phyloP scores from a whole-genome alignment of 2,888 invertebrate genomes.

The Heliconius ethilla region DNA sequence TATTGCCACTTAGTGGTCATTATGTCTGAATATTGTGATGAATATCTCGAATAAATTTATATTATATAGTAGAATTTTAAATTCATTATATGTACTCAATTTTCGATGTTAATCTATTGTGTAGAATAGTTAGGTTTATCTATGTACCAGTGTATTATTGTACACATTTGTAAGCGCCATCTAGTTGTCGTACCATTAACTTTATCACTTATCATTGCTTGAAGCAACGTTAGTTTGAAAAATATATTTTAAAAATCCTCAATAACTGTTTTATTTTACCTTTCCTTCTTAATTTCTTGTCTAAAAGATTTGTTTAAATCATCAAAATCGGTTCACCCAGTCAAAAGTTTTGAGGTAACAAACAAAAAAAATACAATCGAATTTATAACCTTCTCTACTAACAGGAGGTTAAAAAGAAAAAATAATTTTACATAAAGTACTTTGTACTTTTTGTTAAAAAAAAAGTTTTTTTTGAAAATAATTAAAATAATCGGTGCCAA shows the following conservation, averaged over 20 bases:
- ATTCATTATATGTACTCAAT: background rate
- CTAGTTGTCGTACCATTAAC: constrained; percentile 9
- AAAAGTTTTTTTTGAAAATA: no score
- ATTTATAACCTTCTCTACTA: no score
- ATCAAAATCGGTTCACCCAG: no score
- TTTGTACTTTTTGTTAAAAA: no score
- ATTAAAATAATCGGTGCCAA: no score
- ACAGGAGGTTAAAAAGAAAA: no score
- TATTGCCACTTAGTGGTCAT: constrained; percentile 19
- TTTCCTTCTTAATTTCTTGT: background rate
- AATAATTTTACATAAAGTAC: no score
- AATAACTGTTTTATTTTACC: constrained; percentile 7
- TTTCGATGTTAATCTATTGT: constrained; percentile 3
- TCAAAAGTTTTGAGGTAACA: no score
- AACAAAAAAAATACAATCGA: no score
- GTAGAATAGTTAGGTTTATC: constrained; percentile 12
- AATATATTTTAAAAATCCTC: background rate
- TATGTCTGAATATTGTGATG: constrained; percentile 20
- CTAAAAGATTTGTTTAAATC: background rate
- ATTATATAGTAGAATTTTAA: constrained; percentile 1
- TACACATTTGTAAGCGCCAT: constrained; percentile 10
- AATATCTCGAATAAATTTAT: constrained; percentile 11
- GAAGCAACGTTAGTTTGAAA: constrained; percentile 14
- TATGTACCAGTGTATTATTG: constrained; percentile 10
- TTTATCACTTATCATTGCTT: constrained; percentile 2